Base-by-base conservation (phyloP, 2,797 vertebrate species). In the Hemitrygon akajei region DNA sequence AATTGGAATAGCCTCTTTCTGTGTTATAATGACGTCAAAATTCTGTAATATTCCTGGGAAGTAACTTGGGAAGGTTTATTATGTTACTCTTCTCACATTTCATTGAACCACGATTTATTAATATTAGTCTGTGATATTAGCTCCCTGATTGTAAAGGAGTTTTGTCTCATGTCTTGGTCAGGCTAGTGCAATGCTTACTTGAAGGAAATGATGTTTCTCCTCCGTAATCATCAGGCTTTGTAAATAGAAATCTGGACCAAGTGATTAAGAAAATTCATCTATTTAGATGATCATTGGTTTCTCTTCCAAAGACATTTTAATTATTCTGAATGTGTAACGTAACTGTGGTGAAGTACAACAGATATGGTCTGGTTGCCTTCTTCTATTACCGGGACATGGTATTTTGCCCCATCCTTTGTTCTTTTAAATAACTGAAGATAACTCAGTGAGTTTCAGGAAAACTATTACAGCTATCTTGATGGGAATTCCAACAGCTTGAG, bases 401-500 rank as follows among this genome's bases (percentile, higher is more conserved):
- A 58, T 25, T 86, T 86, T 86, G 27, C 30, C 11, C 56, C 5
- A 37, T 37, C 7, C 86, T 37, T 37, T 89, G 86, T n/a, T 34
- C 18, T 60, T 34, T 9, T 89, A 66, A 89, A 89, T 69, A 89
- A 66, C n/a, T 37, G 60, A 18, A 34, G 60, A 20, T 87, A 27
- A n/a, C 63, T n/a, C 40, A 25, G 56, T 30, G 3, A 3, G 58
- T 58, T 84, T 58, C 30, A n/a, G 63, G 84, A 34, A 3, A 86
- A 60, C 58, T 86, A 16, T 86, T 86, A 87, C 7, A 2, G 58
- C 2, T 63, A 63, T 66, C 58, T 34, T 66, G n/a, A 66, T 87
- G 84, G 86, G 63, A 89, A 89, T 37, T 75, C 63, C n/a, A 89
- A 69, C 63, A 89, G 34, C 34, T 69, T 89, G 86, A 89, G 18